Evolutionary conservation across 1,140 invertebrate genomes (phyloP), one percentile per base, ranked within the genome.

Genomic region (Sycobia sp.): DNA sequence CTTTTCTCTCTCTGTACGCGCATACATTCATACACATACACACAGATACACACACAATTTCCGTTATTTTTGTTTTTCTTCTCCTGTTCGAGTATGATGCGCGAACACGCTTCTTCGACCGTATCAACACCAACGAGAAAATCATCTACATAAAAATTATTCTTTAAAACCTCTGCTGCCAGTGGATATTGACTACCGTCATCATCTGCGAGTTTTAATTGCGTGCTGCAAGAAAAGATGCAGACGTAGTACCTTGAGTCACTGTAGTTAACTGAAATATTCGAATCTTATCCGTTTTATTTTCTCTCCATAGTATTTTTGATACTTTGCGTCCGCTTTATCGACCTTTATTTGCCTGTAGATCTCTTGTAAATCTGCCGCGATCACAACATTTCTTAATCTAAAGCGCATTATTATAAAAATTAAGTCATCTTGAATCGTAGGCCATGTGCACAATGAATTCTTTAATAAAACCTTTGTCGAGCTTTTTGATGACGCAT

Each of bases 381-480:
- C 29, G 13, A 67, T 20, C 0, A 59, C 60, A 13, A 50, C 39
- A 18, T 36, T 29, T 27, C 54, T 41, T 36, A 11, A 3, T 25
- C 76, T 34, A 66, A 78, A 79, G 8, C 64, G 46, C 7, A 74
- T 18, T 8, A 68, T 36, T 9, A 65, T 44, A 32, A 32, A 13
- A 2, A 59, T 1, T 10, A 68, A 11, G 9, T 69, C 39, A 14
- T 41, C 55, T 47, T 62, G 54, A 16, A 62, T 29, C 16, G 41
- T 39, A 7, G 57, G 65, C 13, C 71, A 73, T 13, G 46, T 18
- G 34, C 57, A 44, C 18, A 71, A 61, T 16, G 57, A 43, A 43
- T 74, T 69, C 56, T 76, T 75, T 18, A 76, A 39, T 11, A 50
- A 80, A 80, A 4, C n/a, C n/a, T n/a, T n/a, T n/a, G n/a, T n/a